phyloP scores from a whole-genome alignment of 2,888 invertebrate genomes.

The Drosophila rubida region DNA sequence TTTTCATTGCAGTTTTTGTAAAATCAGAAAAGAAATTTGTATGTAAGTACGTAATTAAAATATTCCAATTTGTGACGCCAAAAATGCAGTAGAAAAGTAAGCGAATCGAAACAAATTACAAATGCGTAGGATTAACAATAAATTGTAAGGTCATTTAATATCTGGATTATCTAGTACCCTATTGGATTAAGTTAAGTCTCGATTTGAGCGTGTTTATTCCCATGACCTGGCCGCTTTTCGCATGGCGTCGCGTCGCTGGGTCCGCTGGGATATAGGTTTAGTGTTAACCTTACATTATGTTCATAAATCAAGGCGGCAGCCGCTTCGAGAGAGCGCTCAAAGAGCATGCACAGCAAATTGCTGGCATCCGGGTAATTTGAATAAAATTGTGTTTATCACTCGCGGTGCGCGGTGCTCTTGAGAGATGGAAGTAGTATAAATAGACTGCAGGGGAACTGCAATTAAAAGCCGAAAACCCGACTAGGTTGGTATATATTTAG shows the following conservation, averaged over 20 bases:
- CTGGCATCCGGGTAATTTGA: constrained; percentile 77
- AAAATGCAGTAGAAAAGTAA: too few relatives aligned
- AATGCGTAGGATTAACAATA: neutral
- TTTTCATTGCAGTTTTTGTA: too few relatives aligned
- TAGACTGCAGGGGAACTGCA: constrained; percentile 48
- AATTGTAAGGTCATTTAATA: neutral
- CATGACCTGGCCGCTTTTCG: constrained; percentile 25
- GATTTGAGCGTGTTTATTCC: constrained; percentile 7
- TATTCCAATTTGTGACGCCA: too few relatives aligned
- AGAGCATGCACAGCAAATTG: constrained; percentile 72
- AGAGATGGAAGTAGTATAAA: constrained; percentile 33
- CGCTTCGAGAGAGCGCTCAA: constrained; percentile 29
- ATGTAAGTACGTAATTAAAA: too few relatives aligned
- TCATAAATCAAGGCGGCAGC: constrained; percentile 69
- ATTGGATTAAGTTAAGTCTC: neutral
- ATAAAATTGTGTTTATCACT: constrained; percentile 69
- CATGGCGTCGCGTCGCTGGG: constrained; percentile 15
- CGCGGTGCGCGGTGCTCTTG: constrained; percentile 23
- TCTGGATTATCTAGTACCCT: neutral
- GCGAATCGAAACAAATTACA: neutral
- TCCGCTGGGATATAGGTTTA: constrained; percentile 8
- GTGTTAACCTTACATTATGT: constrained; percentile 51
- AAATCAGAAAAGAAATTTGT: too few relatives aligned
- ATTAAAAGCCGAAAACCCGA: constrained; percentile 59
- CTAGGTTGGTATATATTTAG: constrained; percentile 63